phyloP scores from a whole-genome alignment of 2,888 invertebrate species.

The Podabrus alpinus region DNA sequence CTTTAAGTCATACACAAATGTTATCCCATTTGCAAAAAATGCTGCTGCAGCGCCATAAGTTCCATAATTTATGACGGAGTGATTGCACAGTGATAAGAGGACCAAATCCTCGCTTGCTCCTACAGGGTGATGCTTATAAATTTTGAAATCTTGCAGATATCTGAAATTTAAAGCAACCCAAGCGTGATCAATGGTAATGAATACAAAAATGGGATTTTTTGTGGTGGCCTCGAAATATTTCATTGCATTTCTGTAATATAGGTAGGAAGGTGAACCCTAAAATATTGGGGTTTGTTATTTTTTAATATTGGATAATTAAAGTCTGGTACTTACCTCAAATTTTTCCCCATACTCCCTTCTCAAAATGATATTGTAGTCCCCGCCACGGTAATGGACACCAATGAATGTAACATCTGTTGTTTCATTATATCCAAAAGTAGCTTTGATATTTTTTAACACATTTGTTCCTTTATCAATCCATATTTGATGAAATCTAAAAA shows the following conservation, averaged over 20 bases:
- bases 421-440: neutral
- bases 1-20: neutral
- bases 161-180: neutral
- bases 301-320: neutral
- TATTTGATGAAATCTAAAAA: neutral
- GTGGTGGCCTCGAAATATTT: neutral
- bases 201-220: constrained; percentile 3
- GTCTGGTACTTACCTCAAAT: neutral
- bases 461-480: neutral
- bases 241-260: constrained; percentile 9
- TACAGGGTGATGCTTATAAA: neutral
- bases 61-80: constrained; percentile 10
- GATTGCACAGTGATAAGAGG: constrained; percentile 5
- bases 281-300: neutral
- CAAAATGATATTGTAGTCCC: neutral
- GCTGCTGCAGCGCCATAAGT: constrained; percentile 4
- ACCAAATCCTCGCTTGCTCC: neutral
- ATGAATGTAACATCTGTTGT: neutral
- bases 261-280: neutral
- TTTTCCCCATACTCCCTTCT: neutral
- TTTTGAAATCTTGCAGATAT: neutral
- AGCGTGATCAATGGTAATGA: neutral
- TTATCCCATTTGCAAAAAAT: neutral
- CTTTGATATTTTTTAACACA: neutral
- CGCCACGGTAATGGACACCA: constrained; percentile 8